Evolutionary conservation across 2,797 vertebrate genomes (phyloP), one percentile per base, ranked within the genome.

Genomic region (Galagoides demidoff): DNA sequence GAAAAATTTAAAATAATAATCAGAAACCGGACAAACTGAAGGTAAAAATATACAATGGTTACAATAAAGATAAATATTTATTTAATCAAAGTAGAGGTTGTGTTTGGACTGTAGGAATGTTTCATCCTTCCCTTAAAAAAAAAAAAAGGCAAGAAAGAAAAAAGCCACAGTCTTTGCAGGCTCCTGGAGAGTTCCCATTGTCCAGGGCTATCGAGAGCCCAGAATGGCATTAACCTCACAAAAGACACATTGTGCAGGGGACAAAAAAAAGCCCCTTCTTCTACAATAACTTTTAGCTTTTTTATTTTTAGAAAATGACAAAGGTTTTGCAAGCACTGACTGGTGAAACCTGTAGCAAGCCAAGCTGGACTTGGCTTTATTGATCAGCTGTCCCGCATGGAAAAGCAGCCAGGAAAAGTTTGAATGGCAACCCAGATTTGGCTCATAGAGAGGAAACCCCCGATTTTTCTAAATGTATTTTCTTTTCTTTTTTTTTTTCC

Each of bases 211-310:
- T 98, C 97, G 97, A 98, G 98, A 98, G 98, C 98, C 98, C 97
- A 96, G 98, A 98, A 98, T 98, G 98, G 98, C 98, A 98, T 98
- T 98, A 98, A 98, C 98, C 98, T 98, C 98, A 98, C 98, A 98
- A 98, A 98, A 98, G 98, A 96, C 98, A 98, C 95, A 98, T 98
- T 98, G 98, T 98, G 97, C 97, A 49, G 96, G 96, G 98, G 97
- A 98, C 98, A 98, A 98, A 98, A 98, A 97, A 98, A 98, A 98
- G 98, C 98, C 98, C 98, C 98, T 98, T 98, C 98, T 98, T 98
- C 98, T 98, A 98, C 98, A 98, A 98, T 98, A 98, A 98, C 98
- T 98, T 98, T 98, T 98, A 98, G 98, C 98, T 98, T 98, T 98
- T 98, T 98, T 98, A 98, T 98, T 98, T 98, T 98, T 98, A 98